A percentile compares a stretch with the other conserved stretches of the same genome.
Evolutionary conservation across 2,888 invertebrate species (phyloP).

Genomic region (Serripes groenlandicus): DNA sequence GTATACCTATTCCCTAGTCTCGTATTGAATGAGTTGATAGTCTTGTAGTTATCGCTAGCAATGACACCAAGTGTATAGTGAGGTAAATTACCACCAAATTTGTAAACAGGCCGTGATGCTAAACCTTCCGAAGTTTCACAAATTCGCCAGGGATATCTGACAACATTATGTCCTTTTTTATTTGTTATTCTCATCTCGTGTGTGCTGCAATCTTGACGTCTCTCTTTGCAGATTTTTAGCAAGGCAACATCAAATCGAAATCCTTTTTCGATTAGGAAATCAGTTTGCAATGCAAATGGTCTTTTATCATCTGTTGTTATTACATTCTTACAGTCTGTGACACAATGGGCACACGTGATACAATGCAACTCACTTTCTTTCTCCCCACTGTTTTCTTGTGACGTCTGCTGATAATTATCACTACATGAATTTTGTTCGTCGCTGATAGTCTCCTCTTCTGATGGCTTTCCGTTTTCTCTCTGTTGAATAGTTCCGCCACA

Average conservation of each 20-base stretch:
- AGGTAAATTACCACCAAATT: background rate
- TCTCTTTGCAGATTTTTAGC: background rate
- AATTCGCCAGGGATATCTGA: background rate
- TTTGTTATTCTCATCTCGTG: too few species aligned
- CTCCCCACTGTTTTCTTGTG: background rate
- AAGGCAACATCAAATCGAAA: background rate
- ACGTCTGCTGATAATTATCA: background rate
- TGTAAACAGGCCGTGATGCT: background rate
- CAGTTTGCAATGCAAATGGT: background rate
- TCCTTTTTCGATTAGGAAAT: background rate
- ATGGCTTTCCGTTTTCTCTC: too few species aligned
- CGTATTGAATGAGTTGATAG: too few species aligned
- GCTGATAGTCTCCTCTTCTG: too few species aligned
- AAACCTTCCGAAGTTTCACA: background rate
- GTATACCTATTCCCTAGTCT: too few species aligned
- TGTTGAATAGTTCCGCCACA: too few species aligned
- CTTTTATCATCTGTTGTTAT: background rate
- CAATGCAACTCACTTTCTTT: background rate
- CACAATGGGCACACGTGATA: conserved; percentile 9
- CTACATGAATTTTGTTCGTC: too few species aligned
- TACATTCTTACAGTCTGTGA: background rate
- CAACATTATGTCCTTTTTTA: too few species aligned
- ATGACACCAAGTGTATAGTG: background rate
- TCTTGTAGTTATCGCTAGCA: background rate
- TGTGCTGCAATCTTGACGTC: background rate